Base-by-base conservation (phyloP, 1,140 invertebrate species). In the Plutomurus gul region DNA sequence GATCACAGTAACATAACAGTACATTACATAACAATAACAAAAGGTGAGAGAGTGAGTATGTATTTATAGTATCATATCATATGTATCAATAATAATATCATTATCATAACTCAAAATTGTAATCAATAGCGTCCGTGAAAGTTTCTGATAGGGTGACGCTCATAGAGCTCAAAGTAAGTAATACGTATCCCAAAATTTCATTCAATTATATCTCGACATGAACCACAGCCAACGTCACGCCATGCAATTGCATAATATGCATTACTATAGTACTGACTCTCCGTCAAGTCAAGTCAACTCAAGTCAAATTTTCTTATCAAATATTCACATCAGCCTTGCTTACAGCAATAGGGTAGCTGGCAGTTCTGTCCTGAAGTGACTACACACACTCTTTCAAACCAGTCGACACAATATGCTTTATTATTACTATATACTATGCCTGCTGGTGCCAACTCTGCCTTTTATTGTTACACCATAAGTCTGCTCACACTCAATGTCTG, bases 1-100 rank as follows among this genome's bases (percentile, higher is more conserved):
- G 27, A 65, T 65, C 56, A 30, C 56, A 65, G 30, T 65, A 30
- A 65, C 56, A n/a, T 65, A 49, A 49, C n/a, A 49, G 43, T 49
- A 56, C 13, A 49, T 33, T 65, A 65, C 5, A n/a, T 65, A 60
- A 60, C 13, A 27, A 13, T 33, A 65, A 65, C 30, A 33, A 65
- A 65, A 65, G 22, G 27, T 51, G 47, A 51, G 47, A 51, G n/a
- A 51, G 47, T 51, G 47, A 51, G 47, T n/a, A 22, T 25, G 18
- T 51, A 51, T 8, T 5, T 51, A 51, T n/a, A n/a, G n/a, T n/a
- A n/a, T n/a, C n/a, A n/a, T n/a, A n/a, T n/a, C n/a, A n/a, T 51
- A 51, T 13, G 20, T 51, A 25, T 51, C 47, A 3, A 22, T 22
- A 5, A 51, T 22, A 51, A 51, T 51, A 22, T 51, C 25, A 8